A percentile compares a stretch with the other conserved stretches of the same genome.
These are phyloP conservation scores for Bombus vancouverensis DNA, from an alignment of 1,140 invertebrate species.

Conservation along the genomic window DNA sequence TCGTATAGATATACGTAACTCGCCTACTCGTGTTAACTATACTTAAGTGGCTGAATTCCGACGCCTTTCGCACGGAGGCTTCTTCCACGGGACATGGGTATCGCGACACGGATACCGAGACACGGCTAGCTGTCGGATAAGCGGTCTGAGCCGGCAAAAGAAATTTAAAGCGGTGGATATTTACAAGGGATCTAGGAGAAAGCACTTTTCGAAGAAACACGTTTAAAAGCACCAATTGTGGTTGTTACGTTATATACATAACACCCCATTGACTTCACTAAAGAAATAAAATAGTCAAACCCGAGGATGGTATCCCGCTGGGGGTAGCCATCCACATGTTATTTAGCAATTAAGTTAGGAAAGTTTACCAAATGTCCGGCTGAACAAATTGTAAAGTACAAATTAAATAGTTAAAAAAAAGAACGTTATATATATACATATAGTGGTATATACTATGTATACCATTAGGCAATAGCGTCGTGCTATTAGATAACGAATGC, in stretches of 20 bases:
- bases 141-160: neutral
- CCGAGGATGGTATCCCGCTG: too few relatives aligned
- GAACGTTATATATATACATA: too few relatives aligned
- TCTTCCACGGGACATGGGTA: neutral
- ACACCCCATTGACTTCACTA: too few relatives aligned
- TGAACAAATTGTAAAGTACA: too few relatives aligned
- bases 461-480: neutral
- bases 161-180: conserved; percentile 12
- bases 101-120: too few relatives aligned
- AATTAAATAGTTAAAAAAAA: too few relatives aligned
- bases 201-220: neutral
- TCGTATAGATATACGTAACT: neutral
- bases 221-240: too few relatives aligned
- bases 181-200: neutral
- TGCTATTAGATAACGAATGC: neutral
- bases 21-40: conserved; percentile 65
- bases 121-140: neutral
- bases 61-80: neutral
- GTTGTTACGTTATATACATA: too few relatives aligned
- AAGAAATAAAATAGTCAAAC: too few relatives aligned
- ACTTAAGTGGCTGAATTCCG: conserved; percentile 65
- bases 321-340: too few relatives aligned
- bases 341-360: too few relatives aligned
- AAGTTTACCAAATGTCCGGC: too few relatives aligned
- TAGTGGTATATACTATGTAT: neutral